Conservation (phyloP, 2,888 invertebrate genomes). For the Formica aserva region DNA sequence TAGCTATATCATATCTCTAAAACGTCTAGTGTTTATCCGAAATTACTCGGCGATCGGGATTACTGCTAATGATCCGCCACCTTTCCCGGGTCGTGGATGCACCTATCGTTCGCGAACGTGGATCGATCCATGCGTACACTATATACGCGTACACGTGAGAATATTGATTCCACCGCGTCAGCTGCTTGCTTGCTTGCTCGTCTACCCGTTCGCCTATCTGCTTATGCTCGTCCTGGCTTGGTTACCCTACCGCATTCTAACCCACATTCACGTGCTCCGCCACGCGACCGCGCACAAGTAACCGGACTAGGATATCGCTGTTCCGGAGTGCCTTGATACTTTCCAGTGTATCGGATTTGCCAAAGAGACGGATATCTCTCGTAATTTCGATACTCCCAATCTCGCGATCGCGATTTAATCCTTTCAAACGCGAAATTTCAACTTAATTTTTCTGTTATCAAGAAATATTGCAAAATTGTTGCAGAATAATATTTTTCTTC, state of each 20-base stretch:
- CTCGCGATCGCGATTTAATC: background rate
- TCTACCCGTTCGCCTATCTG: constrained; percentile 40
- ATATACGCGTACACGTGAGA: constrained; percentile 74
- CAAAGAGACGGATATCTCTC: constrained; percentile 9
- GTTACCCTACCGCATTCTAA: constrained; percentile 75
- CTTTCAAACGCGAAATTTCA: background rate
- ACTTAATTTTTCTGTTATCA: background rate
- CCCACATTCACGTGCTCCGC: constrained; percentile 72
- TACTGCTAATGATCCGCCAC: constrained; percentile 13
- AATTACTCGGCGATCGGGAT: background rate
- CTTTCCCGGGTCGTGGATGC: constrained; percentile 24
- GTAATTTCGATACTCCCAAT: background rate
- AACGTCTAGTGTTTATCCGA: too few relatives aligned
- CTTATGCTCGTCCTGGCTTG: constrained; percentile 54
- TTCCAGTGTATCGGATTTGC: constrained; percentile 28
- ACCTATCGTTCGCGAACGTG: constrained; percentile 15
- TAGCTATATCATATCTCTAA: background rate
- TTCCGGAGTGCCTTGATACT: background rate
- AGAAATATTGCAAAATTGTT: background rate
- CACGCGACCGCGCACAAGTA: constrained; percentile 38
- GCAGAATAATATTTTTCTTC: background rate
- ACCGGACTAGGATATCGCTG: constrained; percentile 41
- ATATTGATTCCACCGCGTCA: constrained; percentile 81
- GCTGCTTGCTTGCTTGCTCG: constrained; percentile 72
- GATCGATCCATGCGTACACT: constrained; percentile 29